Conservation (phyloP, 2,888 invertebrate species). For the Apotomis turbidana region DNA sequence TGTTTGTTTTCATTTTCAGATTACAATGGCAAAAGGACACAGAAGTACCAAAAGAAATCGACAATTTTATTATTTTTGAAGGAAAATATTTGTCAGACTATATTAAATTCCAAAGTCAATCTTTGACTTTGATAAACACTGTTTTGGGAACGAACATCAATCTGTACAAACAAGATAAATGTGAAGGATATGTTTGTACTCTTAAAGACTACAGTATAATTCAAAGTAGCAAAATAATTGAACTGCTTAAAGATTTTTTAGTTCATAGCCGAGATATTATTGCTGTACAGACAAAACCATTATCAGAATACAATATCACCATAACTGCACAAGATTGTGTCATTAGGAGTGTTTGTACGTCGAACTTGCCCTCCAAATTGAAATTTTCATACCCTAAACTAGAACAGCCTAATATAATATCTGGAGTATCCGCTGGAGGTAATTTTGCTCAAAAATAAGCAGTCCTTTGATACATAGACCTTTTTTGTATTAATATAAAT, state of each 20-base stretch:
- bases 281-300: slow-evolving; percentile 66
- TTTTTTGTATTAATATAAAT: background rate
- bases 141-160: slow-evolving; percentile 62
- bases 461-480: background rate
- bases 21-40: slow-evolving; percentile 59
- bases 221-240: slow-evolving; percentile 68
- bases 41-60: slow-evolving; percentile 54
- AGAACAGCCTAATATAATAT: slow-evolving; percentile 79
- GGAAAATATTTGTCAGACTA: slow-evolving; percentile 70
- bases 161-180: slow-evolving; percentile 58
- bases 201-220: slow-evolving; percentile 70
- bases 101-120: slow-evolving; percentile 53
- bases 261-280: slow-evolving; percentile 61
- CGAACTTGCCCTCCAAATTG: slow-evolving; percentile 45
- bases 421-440: slow-evolving; percentile 79
- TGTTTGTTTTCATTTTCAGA: slow-evolving; percentile 57
- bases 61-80: slow-evolving; percentile 69
- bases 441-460: slow-evolving; percentile 41
- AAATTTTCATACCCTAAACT: slow-evolving; percentile 60
- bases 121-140: slow-evolving; percentile 60
- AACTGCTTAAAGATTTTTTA: slow-evolving; percentile 63
- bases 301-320: slow-evolving; percentile 68
- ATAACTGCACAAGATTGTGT: slow-evolving; percentile 54
- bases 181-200: slow-evolving; percentile 64
- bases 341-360: slow-evolving; percentile 62